These are phyloP conservation scores for Zygogramma bicolorata DNA, from an alignment of 2,888 invertebrate species.

Conservation along the genomic window DNA sequence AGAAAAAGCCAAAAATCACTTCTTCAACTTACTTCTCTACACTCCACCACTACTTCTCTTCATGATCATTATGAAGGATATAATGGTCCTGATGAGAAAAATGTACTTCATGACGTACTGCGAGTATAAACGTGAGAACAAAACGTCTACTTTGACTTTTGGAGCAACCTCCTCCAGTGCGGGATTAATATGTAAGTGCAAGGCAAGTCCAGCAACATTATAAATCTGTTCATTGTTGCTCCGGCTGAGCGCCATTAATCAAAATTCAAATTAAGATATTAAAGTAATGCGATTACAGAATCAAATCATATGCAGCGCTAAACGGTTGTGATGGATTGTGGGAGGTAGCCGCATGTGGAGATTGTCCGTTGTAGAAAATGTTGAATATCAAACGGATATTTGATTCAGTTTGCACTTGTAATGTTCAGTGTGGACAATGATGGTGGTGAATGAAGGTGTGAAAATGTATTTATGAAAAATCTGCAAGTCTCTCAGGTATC, in stretches of 20 bases:
- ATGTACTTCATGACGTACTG: no score
- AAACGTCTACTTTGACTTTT: neutral
- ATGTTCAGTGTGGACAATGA: no score
- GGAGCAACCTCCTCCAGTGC: neutral
- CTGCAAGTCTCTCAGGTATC: no score
- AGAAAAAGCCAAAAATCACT: no score
- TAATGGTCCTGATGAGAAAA: no score
- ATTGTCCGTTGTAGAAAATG: neutral
- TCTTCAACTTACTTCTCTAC: no score
- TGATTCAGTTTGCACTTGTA: no score
- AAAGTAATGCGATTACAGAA: constrained; percentile 34
- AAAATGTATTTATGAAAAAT: no score
- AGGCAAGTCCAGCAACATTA: neutral
- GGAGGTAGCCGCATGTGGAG: neutral
- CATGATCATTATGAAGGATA: no score
- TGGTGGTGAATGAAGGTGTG: no score
- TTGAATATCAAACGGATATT: neutral
- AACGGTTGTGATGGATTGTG: constrained; percentile 22
- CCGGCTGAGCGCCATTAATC: constrained; percentile 9
- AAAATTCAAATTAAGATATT: constrained; percentile 34
- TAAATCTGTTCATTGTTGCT: constrained; percentile 7
- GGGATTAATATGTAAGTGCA: neutral
- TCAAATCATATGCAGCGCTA: constrained; percentile 34
- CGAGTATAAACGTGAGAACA: neutral
- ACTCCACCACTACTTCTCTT: no score